These are phyloP conservation scores for Rostratula benghalensis DNA, from an alignment of 2,113 vertebrate genomes.

Conservation along the genomic window DNA sequence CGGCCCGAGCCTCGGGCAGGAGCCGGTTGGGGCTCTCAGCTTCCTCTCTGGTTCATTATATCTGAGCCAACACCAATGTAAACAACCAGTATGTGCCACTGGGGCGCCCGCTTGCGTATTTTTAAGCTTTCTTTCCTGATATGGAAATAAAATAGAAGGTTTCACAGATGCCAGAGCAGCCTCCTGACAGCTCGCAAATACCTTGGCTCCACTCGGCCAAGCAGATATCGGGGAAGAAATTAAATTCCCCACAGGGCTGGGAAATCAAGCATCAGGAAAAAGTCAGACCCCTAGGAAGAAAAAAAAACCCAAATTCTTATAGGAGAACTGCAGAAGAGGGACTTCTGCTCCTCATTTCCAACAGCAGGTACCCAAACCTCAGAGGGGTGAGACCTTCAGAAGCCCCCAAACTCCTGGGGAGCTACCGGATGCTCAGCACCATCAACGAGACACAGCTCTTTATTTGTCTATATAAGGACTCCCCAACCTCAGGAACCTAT, in stretches of 20 bases:
- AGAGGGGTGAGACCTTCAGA: fast-evolving
- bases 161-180: neutral
- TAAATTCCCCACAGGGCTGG: neutral
- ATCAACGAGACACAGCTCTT: neutral
- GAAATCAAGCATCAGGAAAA: neutral
- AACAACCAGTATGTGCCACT: neutral
- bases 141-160: neutral
- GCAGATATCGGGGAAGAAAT: neutral
- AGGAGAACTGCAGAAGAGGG: neutral
- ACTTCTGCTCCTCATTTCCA: neutral
- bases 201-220: fast-evolving
- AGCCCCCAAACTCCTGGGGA: neutral
- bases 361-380: neutral
- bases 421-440: neutral
- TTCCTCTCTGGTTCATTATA: neutral
- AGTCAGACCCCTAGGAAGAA: neutral
- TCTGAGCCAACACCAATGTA: neutral
- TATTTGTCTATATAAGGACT: neutral
- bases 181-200: neutral
- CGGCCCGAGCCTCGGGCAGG: neutral
- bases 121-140: neutral
- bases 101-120: neutral
- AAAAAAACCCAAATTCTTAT: neutral
- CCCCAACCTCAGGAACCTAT: neutral
- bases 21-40: neutral